Evolutionary conservation across 64 coral and sea anemone species (phyloP), one percentile per base, ranked within the genome.

Genomic region (Acropora yongei): DNA sequence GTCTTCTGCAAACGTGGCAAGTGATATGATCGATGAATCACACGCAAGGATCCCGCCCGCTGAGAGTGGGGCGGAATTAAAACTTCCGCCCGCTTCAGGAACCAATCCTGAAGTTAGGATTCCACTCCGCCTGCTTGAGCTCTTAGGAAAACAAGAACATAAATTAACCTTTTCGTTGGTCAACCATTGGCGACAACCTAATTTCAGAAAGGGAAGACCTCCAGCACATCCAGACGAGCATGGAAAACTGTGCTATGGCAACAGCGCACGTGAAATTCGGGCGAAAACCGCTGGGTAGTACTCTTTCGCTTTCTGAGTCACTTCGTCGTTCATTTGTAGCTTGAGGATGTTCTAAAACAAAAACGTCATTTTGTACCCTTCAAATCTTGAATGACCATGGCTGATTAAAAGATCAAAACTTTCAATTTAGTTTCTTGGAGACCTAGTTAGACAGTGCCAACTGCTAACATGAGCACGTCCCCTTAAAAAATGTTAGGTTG

Each of bases 241-340:
- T 48, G 44, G 6, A 85, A 16, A 85, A 72, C 18, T 85, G 82
- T 41, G 45, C 43, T 8, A 19, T 71, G 44, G 65, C 44, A 69
- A 85, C 82, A 17, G 18, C 17, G 44, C 16, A 85, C 50, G 82
- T 85, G 44, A 85, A 85, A 71, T 85, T 72, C 43, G 82, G 82
- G 5, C 82, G 63, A 49, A 71, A 85, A 1, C 82, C 61, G 6
- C 45, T 85, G 42, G 18, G 43, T 17, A 30, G 9, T 67, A 18
- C 9, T 71, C 49, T 44, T 65, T 48, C 18, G 44, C 45, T 69
- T 18, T 85, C 43, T 42, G 50, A 47, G 2, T 18, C 1, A 85
- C 20, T 7, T 49, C 65, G 61, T 72, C 17, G 44, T 48, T 41
- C 18, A 10, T 2, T 1, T 48, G 60, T 8, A 48, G 63, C 10